These are phyloP conservation scores for Plebejus melissa DNA, from an alignment of 2,888 invertebrate species.

Conservation along the genomic window DNA sequence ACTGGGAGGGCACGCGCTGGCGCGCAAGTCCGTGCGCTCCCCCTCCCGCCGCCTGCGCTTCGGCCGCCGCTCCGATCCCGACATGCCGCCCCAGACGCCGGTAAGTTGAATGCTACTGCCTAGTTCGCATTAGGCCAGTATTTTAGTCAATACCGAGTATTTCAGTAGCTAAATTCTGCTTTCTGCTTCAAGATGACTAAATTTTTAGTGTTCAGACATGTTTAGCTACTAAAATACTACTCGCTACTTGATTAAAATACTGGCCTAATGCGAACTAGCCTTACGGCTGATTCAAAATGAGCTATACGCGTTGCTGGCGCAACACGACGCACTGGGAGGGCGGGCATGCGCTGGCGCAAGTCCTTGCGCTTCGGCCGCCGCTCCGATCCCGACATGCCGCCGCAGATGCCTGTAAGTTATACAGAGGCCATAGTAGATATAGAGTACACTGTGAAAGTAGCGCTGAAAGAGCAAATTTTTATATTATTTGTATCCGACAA, in stretches of 20 bases:
- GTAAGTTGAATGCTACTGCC: conserved; percentile 44
- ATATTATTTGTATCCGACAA: no score
- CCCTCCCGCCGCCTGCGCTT: conserved; percentile 88
- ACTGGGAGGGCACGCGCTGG: conserved; percentile 84
- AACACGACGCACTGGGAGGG: conserved; percentile 81
- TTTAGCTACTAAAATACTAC: no score
- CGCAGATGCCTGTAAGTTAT: conserved; percentile 62
- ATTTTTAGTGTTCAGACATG: no score
- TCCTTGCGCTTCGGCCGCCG: conserved; percentile 88
- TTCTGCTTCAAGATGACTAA: no score
- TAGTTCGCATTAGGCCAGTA: no score
- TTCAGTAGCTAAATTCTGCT: no score
- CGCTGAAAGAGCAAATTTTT: no score
- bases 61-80: conserved; percentile 86
- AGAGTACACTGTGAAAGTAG: no score
- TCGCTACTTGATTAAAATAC: no score
- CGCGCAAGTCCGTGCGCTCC: conserved; percentile 87
- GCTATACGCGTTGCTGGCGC: conserved; percentile 58
- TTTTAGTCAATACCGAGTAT: no score
- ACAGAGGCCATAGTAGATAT: no score
- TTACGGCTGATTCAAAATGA: not conserved
- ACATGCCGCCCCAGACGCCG: conserved; percentile 75
- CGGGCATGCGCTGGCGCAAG: conserved; percentile 87
- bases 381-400: conserved; percentile 82
- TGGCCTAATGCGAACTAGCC: no score